Conservation (phyloP, 2,888 invertebrate species). For the Lasius platythorax region DNA sequence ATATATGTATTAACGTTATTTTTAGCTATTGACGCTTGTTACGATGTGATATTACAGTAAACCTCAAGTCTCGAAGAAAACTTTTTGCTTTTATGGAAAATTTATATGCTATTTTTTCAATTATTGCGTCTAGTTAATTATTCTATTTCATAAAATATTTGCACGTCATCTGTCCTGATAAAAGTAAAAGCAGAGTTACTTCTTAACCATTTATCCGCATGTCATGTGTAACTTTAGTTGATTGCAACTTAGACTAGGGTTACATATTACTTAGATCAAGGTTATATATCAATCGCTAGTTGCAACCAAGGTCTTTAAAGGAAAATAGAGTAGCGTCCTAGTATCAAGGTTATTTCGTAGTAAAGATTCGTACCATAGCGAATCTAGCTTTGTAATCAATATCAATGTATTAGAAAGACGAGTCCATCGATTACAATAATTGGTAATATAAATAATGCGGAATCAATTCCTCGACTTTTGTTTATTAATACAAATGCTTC, state of each 20-base stretch:
- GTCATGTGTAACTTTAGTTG: constrained; percentile 27
- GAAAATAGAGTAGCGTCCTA: constrained; percentile 73
- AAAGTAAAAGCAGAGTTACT: constrained; percentile 12
- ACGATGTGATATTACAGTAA: neutral
- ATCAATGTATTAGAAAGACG: constrained; percentile 64
- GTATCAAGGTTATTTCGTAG: constrained; percentile 71
- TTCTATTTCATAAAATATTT: neutral
- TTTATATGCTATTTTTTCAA: neutral
- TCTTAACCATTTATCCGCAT: constrained; percentile 33
- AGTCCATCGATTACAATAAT: constrained; percentile 58
- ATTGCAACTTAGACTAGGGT: constrained; percentile 60
- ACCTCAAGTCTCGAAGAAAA: neutral
- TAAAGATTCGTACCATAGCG: constrained; percentile 65
- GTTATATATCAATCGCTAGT: constrained; percentile 60
- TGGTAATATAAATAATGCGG: constrained; percentile 40
- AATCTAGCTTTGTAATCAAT: constrained; percentile 71
- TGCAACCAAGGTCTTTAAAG: constrained; percentile 70
- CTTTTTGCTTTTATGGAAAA: neutral
- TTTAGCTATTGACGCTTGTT: constrained; percentile 16
- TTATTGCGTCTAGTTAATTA: neutral
- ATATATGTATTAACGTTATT: constrained; percentile 68
- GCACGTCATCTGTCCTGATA: neutral
- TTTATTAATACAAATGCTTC: constrained; percentile 25
- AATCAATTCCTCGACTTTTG: neutral
- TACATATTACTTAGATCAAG: constrained; percentile 44